These are phyloP conservation scores for Drosophila yakuba DNA, from an alignment of 1,140 invertebrate genomes.

Conservation along the genomic window DNA sequence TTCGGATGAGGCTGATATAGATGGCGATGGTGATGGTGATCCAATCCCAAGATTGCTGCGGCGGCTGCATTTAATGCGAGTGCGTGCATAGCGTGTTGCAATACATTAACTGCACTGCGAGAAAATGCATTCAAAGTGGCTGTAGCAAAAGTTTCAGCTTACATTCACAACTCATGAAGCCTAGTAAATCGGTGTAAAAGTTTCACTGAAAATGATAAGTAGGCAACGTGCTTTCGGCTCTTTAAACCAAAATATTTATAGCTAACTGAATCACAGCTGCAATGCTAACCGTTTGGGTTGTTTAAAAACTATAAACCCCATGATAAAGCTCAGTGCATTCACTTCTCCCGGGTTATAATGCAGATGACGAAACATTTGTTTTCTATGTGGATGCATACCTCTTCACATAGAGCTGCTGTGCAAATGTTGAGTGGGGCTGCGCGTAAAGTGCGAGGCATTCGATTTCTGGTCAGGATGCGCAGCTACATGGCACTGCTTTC, in stretches of 20 bases:
- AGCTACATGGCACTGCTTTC: constrained; percentile 55
- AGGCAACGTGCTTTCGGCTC: too few species aligned
- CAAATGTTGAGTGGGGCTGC: constrained; percentile 29
- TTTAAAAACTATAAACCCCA: too few species aligned
- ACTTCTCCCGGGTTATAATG: background rate
- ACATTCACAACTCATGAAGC: too few species aligned
- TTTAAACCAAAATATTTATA: too few species aligned
- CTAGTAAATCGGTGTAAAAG: too few species aligned
- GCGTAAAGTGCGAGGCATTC: constrained; percentile 47
- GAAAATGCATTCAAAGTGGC: background rate
- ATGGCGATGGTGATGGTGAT: constrained; percentile 24
- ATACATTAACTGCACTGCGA: constrained; percentile 4
- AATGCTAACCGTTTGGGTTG: too few species aligned
- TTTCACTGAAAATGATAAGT: too few species aligned
- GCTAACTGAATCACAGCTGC: too few species aligned
- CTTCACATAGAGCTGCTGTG: constrained; percentile 8
- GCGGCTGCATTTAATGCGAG: constrained; percentile 69
- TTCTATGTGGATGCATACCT: constrained; percentile 5
- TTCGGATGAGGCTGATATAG: constrained; percentile 2
- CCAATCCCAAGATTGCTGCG: constrained; percentile 52
- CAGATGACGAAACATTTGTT: too few species aligned
- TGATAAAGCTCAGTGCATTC: background rate
- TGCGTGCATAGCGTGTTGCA: constrained; percentile 15
- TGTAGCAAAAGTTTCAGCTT: too few species aligned
- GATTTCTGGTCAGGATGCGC: constrained; percentile 26